phyloP scores from a whole-genome alignment of 2,888 invertebrate genomes.

The Parapristionchus giblindavisi region DNA sequence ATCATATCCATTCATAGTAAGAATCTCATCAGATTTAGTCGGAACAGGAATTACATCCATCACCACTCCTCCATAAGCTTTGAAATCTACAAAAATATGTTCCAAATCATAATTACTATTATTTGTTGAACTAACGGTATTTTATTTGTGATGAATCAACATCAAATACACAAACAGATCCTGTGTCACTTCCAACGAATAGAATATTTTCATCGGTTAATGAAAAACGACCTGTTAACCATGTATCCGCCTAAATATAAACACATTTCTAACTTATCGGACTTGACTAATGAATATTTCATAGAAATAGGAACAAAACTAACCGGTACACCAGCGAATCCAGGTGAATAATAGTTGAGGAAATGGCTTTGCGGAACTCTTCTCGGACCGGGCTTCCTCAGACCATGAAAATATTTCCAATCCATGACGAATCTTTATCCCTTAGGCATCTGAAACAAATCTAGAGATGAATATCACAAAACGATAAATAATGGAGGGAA shows the following conservation, averaged over 20 bases:
- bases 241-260: not conserved
- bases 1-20: conserved; percentile 16
- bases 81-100: not conserved
- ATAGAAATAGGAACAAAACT: too few species aligned
- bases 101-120: not conserved
- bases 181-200: conserved; percentile 22
- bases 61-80: not conserved
- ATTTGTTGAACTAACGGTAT: not conserved
- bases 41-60: conserved; percentile 26
- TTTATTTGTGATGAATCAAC: not conserved
- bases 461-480: not conserved
- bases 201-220: conserved; percentile 7
- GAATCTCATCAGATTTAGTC: not conserved
- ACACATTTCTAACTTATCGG: not conserved
- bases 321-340: conserved; percentile 4
- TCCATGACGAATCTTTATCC: conserved; percentile 9
- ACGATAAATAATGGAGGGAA: too few species aligned
- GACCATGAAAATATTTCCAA: conserved; percentile 3
- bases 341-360: conserved; percentile 8
- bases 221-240: conserved; percentile 25
- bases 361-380: conserved; percentile 4
- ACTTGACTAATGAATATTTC: too few species aligned
- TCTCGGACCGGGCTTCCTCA: not conserved
- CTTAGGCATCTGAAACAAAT: conserved; percentile 1
- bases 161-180: conserved; percentile 1